Conservation (phyloP, 2,888 invertebrate genomes). For the Macropis europaea region DNA sequence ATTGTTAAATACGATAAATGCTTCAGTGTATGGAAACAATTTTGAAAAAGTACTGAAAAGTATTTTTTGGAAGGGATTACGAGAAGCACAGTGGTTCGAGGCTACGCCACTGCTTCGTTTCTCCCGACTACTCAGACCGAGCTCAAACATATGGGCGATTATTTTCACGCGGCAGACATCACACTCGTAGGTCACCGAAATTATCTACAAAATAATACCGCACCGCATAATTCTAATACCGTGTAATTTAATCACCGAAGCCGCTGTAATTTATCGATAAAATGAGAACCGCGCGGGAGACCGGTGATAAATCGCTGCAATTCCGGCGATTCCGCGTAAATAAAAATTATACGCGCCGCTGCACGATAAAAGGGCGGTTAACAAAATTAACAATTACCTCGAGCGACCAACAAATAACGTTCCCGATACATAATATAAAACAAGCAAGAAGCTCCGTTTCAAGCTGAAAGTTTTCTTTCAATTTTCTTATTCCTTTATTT, state of each 20-base stretch:
- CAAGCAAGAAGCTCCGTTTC: too few species aligned
- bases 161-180: constrained; percentile 13
- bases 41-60: background rate
- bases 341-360: too few species aligned
- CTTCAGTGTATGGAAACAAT: too few species aligned
- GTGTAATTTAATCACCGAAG: constrained; percentile 5
- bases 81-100: background rate
- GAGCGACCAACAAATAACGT: too few species aligned
- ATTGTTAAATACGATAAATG: too few species aligned
- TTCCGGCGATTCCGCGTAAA: background rate
- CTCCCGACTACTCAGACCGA: background rate
- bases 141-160: constrained; percentile 22
- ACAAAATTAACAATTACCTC: too few species aligned
- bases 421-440: too few species aligned
- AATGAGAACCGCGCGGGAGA: background rate
- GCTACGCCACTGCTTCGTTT: constrained; percentile 15
- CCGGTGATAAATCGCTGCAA: background rate
- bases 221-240: background rate
- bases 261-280: background rate
- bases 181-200: constrained; percentile 6
- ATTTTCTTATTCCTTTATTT: too few species aligned
- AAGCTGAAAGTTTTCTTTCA: too few species aligned
- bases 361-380: too few species aligned
- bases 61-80: background rate
- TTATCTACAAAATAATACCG: constrained; percentile 21